These are phyloP conservation scores for Catharus ustulatus DNA, from an alignment of 2,797 vertebrate species.

Conservation along the genomic window DNA sequence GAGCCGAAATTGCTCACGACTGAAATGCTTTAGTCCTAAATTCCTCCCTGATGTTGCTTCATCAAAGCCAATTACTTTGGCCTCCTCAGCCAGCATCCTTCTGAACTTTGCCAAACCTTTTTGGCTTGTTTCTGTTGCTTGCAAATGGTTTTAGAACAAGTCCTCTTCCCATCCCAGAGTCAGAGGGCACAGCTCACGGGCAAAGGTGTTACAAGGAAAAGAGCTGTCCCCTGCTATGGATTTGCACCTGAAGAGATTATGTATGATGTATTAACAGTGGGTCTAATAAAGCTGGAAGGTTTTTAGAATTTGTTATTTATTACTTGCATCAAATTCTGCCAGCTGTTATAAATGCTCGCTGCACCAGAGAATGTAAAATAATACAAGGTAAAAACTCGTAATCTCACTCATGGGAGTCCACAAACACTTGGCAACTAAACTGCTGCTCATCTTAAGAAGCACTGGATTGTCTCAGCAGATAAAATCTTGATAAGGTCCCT, in stretches of 20 bases:
- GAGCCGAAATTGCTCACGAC: neutral
- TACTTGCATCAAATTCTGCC: neutral
- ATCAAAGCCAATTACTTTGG: conserved; percentile 30
- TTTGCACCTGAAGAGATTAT: neutral
- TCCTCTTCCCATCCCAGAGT: neutral
- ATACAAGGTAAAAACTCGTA: neutral
- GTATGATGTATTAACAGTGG: neutral
- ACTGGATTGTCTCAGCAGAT: neutral
- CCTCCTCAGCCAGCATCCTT: neutral
- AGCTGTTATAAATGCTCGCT: neutral
- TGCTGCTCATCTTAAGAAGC: neutral
- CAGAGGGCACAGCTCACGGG: neutral
- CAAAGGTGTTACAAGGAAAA: neutral
- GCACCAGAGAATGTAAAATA: neutral
- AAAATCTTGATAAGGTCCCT: neutral
- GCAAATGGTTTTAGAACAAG: neutral
- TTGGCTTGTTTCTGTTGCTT: neutral
- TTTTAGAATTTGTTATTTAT: neutral
- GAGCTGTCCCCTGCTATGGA: neutral
- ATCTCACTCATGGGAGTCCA: neutral
- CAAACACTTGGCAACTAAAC: neutral
- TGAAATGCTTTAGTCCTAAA: conserved; percentile 25
- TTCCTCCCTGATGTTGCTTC: conserved; percentile 42
- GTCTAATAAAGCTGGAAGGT: neutral
- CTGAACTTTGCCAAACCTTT: neutral